phyloP scores from a whole-genome alignment of 2,797 vertebrate species.

The Parauchenoglanis ngamensis region DNA sequence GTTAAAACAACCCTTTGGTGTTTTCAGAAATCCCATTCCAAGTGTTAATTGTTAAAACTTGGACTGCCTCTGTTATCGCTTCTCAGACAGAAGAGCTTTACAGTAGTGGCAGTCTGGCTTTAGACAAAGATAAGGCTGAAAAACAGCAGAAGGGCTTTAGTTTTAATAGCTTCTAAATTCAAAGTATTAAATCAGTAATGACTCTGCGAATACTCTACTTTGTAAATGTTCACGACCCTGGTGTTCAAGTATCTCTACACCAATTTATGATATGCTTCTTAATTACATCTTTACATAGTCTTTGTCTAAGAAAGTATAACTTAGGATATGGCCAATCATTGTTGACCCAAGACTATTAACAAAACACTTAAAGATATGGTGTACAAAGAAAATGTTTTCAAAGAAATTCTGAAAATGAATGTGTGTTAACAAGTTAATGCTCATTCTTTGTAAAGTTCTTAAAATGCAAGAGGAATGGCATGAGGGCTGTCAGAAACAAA shows the following conservation, averaged over 20 bases:
- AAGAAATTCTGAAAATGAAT: neutral
- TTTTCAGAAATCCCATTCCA: neutral
- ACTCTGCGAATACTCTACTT: too few species aligned
- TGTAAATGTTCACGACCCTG: neutral
- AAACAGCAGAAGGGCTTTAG: neutral
- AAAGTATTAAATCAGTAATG: neutral
- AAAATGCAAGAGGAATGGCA: slow-evolving; percentile 33
- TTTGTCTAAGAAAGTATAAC: neutral
- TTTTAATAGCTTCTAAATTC: slow-evolving; percentile 3
- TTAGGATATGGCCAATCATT: neutral
- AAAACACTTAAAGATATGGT: neutral
- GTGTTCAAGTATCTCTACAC: neutral
- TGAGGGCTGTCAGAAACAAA: slow-evolving; percentile 35
- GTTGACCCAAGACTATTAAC: neutral
- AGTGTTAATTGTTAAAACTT: slow-evolving; percentile 10
- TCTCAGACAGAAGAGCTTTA: slow-evolving; percentile 3
- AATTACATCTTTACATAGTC: neutral
- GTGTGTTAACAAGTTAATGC: neutral
- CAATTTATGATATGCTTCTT: neutral
- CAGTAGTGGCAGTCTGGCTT: slow-evolving; percentile 29
- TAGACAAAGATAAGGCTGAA: slow-evolving; percentile 10
- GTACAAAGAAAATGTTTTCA: neutral
- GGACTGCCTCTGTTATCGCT: neutral
- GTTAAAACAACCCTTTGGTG: neutral
- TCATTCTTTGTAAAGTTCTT: slow-evolving; percentile 8